Base-by-base conservation (phyloP, 2,888 invertebrate species). In the Aplocera efformata region DNA sequence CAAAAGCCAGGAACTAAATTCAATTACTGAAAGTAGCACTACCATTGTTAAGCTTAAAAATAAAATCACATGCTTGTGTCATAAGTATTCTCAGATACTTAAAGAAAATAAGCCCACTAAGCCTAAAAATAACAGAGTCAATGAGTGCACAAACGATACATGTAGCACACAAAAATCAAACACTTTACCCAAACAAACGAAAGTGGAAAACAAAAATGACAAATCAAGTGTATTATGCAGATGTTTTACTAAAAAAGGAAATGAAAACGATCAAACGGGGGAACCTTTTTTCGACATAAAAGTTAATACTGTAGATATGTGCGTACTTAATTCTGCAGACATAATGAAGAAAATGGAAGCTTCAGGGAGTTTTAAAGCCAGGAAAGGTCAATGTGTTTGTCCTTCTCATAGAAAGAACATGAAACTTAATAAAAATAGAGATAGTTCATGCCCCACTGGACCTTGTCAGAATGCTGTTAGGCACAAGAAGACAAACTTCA, bases 231-330 rank as follows among this genome's bases (percentile, higher is more conserved):
- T n/a, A n/a, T n/a, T n/a, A n/a, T n/a, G n/a, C n/a, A n/a, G n/a
- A n/a, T n/a, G n/a, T n/a, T n/a, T n/a, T n/a, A n/a, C n/a, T n/a
- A 17, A 2, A 17, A 2, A 3, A 17, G 22, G 1, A 22, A n/a
- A 22, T 22, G 22, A 3, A 22, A 22, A 1, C n/a, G 22, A 22
- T 22, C 22, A 22, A 22, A 22, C 22, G 1, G 13, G 13, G 13
- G 13, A 17, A 17, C 13, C 13, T 2, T 32, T 62, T 28, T 56
- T 73, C 37, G 63, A 66, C 52, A 59, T 74, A 17, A 58, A 62
- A 48, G 58, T 73, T 7, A 50, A 67, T 50, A 32, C 60, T 10
- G 22, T 36, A 1, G 45, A 63, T 34, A 62, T 60, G 13, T 17
- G 13, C 13, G 13, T 17, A 17, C 13, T 17, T 17, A 17, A 17